Conservation (phyloP, 2,888 invertebrate species). For the Lycaena phlaeas region DNA sequence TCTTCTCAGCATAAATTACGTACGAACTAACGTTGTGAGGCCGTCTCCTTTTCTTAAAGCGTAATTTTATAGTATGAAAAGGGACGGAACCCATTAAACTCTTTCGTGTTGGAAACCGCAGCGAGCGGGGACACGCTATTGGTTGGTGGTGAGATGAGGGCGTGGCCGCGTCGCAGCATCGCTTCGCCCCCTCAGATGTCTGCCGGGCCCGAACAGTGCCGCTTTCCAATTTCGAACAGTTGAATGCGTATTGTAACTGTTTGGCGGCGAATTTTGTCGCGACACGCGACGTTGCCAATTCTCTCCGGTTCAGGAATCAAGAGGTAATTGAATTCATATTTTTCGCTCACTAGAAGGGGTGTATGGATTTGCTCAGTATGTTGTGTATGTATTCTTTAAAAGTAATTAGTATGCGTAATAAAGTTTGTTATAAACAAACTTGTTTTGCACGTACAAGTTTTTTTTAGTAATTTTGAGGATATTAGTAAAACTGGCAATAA, state of each 20-base stretch:
- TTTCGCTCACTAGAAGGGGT: conserved; percentile 18
- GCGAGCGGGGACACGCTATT: conserved; percentile 31
- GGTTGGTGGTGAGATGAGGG: conserved; percentile 39
- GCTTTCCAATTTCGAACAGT: conserved; percentile 59
- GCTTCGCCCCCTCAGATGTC: conserved; percentile 48
- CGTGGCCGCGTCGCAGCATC: conserved; percentile 48
- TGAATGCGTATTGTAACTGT: conserved; percentile 62
- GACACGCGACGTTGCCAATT: conserved; percentile 52
- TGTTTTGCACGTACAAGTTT: no score
- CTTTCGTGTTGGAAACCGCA: conserved; percentile 29
- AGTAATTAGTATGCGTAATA: no score
- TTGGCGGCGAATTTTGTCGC: conserved; percentile 47
- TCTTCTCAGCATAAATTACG: conserved; percentile 16
- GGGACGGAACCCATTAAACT: conserved; percentile 21
- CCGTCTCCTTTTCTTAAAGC: conserved; percentile 26
- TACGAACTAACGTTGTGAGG: conserved; percentile 20
- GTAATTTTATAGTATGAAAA: conserved; percentile 20
- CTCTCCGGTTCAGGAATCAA: conserved; percentile 36
- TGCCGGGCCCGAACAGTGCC: conserved; percentile 48
- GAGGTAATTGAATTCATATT: conserved; percentile 48
- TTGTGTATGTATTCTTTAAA: no score
- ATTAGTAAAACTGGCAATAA: no score
- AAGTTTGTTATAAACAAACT: no score
- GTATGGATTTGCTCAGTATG: neutral
- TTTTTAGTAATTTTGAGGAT: no score